A percentile compares a stretch with the other conserved stretches of the same genome.
Conservation (phyloP, 1,140 invertebrate genomes). For the Drosophila parvula region DNA sequence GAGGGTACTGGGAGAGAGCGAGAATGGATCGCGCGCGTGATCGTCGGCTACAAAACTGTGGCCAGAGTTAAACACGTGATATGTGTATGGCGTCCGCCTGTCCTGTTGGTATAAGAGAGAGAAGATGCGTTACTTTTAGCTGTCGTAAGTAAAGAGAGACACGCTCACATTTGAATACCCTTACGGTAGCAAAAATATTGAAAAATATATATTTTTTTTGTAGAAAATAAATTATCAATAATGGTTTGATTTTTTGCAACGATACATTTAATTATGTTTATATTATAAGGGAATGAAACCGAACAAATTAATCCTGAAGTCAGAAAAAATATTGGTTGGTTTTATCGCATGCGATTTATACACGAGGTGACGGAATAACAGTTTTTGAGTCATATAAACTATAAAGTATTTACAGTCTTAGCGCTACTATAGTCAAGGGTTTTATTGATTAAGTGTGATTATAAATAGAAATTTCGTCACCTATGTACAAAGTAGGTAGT, state of each 20-base stretch:
- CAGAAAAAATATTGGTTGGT: background rate
- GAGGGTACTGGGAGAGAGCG: conserved; percentile 22
- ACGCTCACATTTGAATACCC: background rate
- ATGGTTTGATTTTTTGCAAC: background rate
- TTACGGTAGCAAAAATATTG: background rate
- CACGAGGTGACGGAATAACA: background rate
- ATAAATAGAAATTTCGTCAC: background rate
- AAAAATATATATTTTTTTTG: background rate
- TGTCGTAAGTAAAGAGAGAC: background rate
- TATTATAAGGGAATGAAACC: background rate
- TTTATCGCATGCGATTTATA: conserved; percentile 16
- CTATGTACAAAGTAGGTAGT: background rate
- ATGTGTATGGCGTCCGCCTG: conserved; percentile 26
- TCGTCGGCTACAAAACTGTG: conserved; percentile 58
- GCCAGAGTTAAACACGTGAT: conserved; percentile 64
- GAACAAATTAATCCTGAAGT: background rate
- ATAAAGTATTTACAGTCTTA: background rate
- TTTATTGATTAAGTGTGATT: background rate
- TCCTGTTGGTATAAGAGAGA: conserved; percentile 19
- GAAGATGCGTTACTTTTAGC: conserved; percentile 16
- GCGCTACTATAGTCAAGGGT: background rate
- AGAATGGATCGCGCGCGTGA: conserved; percentile 44
- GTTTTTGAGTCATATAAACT: background rate
- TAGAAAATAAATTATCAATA: background rate
- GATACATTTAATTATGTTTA: background rate